Evolutionary conservation across 2,113 vertebrate genomes (phyloP), one percentile per base, ranked within the genome.

Genomic region (Coregonus clupeaformis): DNA sequence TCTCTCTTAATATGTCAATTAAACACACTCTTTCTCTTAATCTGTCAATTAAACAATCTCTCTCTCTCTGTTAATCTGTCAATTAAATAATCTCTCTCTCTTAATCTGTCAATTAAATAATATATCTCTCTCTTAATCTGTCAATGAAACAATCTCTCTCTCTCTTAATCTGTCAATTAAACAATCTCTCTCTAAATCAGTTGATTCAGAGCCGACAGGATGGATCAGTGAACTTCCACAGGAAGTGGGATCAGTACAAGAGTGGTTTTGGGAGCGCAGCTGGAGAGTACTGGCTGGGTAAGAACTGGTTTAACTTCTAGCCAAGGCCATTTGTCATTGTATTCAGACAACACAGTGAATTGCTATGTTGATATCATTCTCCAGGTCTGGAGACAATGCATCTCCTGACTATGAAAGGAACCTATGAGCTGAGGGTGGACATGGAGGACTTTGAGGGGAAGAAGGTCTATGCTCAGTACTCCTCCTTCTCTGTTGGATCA

Each of bases 241-340:
- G 72, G 29, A 80, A 87, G 67, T 87, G 86, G 83, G 73, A 85
- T 3, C 71, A 85, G 63, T 85, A 87, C 64, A 84, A 82, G 73
- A 9, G 5, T 0, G 86, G 83, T 68, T 87, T 84, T 71, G 86
- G 86, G 13, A 79, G 68, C 0, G 76, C 82, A 52, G 74, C 78
- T 9, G 80, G 84, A 69, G 86, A 85, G 68, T 82, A 87, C 76
- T 87, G 83, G 86, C 78, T 87, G n/a, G 81, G 86, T 85, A 79
- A 1, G 74, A 65, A 5, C 0, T 4, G 42, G 42, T 73, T 62
- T 36, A 18, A 57, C 36, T 60, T 55, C 6, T 45, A 45, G 9
- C 5, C 42, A 27, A n/a, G n/a, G n/a, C n/a, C n/a, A n/a, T n/a
- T 42, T 45, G 5, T 45, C 42, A 45, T 45, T 45, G 42, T 45